Evolutionary conservation across 2,797 vertebrate species (phyloP).

Genomic region (Paratrypauchen microcephalus): DNA sequence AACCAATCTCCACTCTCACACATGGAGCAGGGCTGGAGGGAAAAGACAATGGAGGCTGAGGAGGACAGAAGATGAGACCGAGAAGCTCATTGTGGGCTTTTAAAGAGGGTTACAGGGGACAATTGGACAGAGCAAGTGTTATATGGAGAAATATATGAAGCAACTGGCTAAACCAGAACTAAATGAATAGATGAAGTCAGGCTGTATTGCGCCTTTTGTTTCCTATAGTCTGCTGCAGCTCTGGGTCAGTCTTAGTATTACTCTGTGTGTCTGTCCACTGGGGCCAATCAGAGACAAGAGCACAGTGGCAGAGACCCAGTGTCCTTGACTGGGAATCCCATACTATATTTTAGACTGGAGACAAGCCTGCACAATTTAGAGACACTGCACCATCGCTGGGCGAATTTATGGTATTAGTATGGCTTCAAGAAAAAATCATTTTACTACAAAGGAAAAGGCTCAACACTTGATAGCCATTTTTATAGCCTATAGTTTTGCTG

Average conservation of each 20-base stretch:
- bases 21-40: constrained; percentile 54
- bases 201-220: constrained; percentile 42
- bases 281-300: constrained; percentile 61
- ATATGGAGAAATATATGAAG: constrained; percentile 31
- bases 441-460: not conserved
- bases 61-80: constrained; percentile 27
- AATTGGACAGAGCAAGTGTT: constrained; percentile 26
- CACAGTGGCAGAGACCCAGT: constrained; percentile 62
- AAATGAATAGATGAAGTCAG: constrained; percentile 31
- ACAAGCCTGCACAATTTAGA: constrained; percentile 16
- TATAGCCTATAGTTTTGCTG: not conserved
- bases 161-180: constrained; percentile 21
- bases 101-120: constrained; percentile 37
- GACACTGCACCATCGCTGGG: constrained; percentile 2
- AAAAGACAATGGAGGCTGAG: constrained; percentile 32
- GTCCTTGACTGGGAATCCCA: constrained; percentile 65
- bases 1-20: constrained; percentile 64
- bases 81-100: constrained; percentile 29
- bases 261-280: constrained; percentile 42
- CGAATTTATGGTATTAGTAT: constrained; percentile 20
- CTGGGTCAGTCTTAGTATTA: constrained; percentile 36
- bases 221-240: constrained; percentile 27
- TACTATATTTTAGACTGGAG: constrained; percentile 24
- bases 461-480: not conserved
- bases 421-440: not conserved